These are phyloP conservation scores for Hydriomena furcata DNA, from an alignment of 2,888 invertebrate genomes.

Conservation along the genomic window DNA sequence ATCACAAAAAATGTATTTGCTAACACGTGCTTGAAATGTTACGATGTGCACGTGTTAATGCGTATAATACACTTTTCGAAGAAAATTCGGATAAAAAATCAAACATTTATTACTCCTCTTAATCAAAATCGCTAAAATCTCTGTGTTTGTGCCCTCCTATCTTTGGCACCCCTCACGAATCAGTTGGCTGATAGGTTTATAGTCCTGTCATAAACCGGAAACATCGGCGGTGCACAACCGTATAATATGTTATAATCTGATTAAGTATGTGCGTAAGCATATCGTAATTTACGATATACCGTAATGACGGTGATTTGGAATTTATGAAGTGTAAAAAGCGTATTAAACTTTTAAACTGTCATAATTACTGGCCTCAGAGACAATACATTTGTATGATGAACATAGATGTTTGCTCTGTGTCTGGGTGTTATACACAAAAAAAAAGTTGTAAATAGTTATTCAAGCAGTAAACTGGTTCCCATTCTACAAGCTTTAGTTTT, in stretches of 20 bases:
- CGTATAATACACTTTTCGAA: too few species aligned
- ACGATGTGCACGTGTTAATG: too few species aligned
- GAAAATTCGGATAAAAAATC: too few species aligned
- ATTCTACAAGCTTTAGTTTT: too few species aligned
- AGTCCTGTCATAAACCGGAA: conserved; percentile 54
- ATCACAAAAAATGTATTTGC: too few species aligned
- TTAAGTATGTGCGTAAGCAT: conserved; percentile 23
- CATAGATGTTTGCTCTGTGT: too few species aligned
- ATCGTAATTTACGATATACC: conserved; percentile 20
- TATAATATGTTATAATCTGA: conserved; percentile 26
- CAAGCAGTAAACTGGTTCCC: too few species aligned
- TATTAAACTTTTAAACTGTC: conserved; percentile 4
- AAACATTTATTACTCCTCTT: too few species aligned
- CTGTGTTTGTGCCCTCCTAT: not conserved
- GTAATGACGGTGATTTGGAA: conserved; percentile 31
- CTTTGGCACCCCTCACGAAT: conserved; percentile 52
- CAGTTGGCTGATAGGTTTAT: conserved; percentile 65
- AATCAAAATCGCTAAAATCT: not conserved
- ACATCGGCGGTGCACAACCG: conserved; percentile 23
- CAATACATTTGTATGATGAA: too few species aligned
- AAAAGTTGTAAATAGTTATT: too few species aligned
- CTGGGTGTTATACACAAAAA: too few species aligned
- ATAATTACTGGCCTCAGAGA: not conserved
- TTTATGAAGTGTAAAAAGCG: conserved; percentile 24
- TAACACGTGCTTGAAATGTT: too few species aligned